Evolutionary conservation across 2,797 vertebrate genomes (phyloP).

Genomic region (Sibirionetta formosa): DNA sequence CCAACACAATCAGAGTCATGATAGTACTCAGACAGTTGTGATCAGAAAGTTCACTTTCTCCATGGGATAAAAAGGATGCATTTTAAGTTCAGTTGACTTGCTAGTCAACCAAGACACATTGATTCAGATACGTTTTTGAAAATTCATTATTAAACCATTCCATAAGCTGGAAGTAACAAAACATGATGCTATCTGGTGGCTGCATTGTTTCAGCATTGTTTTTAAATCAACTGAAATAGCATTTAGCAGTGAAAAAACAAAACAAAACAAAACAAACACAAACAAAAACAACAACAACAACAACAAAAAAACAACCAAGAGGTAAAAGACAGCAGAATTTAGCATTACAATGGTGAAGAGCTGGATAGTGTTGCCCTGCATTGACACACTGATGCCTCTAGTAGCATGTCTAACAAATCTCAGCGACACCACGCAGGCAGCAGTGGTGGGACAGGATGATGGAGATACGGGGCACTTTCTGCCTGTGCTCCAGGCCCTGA

Average conservation of each 20-base stretch:
- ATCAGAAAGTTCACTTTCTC: conserved; percentile 84
- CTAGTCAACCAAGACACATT: background rate
- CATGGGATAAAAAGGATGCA: conserved; percentile 38
- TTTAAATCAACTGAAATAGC: background rate
- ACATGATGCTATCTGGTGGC: rapidly evolving
- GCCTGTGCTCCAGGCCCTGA: background rate
- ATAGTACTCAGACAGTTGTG: conserved; percentile 86
- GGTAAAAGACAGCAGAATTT: background rate
- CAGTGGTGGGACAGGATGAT: background rate
- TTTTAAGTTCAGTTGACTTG: background rate
- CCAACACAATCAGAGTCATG: conserved; percentile 87
- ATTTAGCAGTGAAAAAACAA: background rate
- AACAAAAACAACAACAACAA: too few relatives aligned
- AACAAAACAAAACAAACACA: background rate
- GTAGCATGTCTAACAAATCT: background rate
- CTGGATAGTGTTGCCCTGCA: background rate
- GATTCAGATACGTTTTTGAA: background rate
- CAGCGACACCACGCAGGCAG: background rate
- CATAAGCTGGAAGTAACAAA: background rate
- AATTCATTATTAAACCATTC: background rate
- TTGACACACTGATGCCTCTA: background rate
- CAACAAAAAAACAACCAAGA: background rate
- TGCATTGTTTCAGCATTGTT: background rate
- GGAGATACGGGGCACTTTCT: background rate
- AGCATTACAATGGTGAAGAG: background rate